Evolutionary conservation across 2,797 vertebrate species (phyloP), one percentile per base, ranked within the genome.

Genomic region (Pipistrellus pygmaeus): DNA sequence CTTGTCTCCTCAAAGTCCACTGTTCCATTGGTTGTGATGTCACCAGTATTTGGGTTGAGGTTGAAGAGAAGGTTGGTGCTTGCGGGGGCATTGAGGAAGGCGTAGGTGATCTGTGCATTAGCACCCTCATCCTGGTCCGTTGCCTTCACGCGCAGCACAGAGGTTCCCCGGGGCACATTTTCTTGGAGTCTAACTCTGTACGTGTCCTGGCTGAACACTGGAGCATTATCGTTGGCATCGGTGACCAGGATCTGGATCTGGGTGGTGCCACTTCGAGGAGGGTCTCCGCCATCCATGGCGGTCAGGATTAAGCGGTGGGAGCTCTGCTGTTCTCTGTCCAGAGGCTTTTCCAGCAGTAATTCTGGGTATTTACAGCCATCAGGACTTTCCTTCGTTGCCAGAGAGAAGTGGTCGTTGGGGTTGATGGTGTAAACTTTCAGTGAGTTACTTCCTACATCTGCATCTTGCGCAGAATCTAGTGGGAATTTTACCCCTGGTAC

Each of bases 201-300:
- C 12, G 97, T 77, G 8, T 95, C 80, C 93, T 98, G 97, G 25
- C 89, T 98, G 72, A 98, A 98, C 72, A 97, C 88, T 3, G 98
- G 98, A 51, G 97, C 97, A 89, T 98, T 98, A 96, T 99, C 98
- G 91, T 98, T 98, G 73, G 98, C 97, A 92, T 98, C 98, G 0
- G 97, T 95, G 62, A 98, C 97, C 57, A 32, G 96, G 41, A 98
- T 95, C 32, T 86, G 55, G n/a, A 98, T 96, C 57, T 96, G 88
- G 21, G 96, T 96, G 48, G 97, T 97, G 46, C 97, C 86, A 1
- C 96, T 97, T 57, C 96, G 93, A 23, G 97, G 78, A 4, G 97
- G 98, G 76, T 94, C 93, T 17, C 98, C 97, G 0, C 98, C 97
- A 20, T 98, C 98, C 10, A 88, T 25, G 18, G 97, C 97, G 0